Percentiles rank a stretch among this genome's conserved stretches.
Evolutionary conservation across 2,888 invertebrate genomes (phyloP).

Genomic region (Drosophila bunnanda): DNA sequence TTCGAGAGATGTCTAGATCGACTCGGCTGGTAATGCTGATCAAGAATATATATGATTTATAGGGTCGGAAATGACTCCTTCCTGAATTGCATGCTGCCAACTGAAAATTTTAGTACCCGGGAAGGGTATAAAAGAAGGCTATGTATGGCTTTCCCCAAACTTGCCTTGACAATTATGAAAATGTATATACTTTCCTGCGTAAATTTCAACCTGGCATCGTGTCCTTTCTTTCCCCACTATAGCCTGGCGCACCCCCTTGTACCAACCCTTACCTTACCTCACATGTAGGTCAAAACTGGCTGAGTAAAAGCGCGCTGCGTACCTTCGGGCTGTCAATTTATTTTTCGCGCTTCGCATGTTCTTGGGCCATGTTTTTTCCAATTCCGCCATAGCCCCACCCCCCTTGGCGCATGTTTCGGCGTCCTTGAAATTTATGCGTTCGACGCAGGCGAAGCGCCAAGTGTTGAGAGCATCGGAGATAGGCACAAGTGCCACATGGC

Average conservation of each 20-base stretch:
- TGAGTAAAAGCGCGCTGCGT: constrained; percentile 63
- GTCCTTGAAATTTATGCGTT: constrained; percentile 78
- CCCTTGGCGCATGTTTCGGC: constrained; percentile 20
- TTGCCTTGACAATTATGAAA: constrained; percentile 5
- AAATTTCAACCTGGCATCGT: background rate
- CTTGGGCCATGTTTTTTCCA: constrained; percentile 50
- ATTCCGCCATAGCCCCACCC: constrained; percentile 11
- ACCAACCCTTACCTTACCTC: constrained; percentile 1
- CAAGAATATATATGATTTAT: no score
- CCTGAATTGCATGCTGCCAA: no score
- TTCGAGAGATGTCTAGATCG: no score
- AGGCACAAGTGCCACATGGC: constrained; percentile 67
- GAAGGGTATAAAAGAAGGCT: no score
- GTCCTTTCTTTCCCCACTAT: background rate
- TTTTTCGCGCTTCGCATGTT: constrained; percentile 64
- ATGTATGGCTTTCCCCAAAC: no score
- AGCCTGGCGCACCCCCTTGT: background rate
- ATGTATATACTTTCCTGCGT: background rate
- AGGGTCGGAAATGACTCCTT: no score
- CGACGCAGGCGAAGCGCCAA: constrained; percentile 67
- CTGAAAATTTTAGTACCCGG: no score
- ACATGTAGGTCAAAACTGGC: constrained; percentile 67
- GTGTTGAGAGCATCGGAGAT: constrained; percentile 54
- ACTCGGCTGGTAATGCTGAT: no score
- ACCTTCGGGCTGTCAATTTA: constrained; percentile 74